phyloP scores from a whole-genome alignment of 2,797 vertebrate genomes.

The Helarctos malayanus region DNA sequence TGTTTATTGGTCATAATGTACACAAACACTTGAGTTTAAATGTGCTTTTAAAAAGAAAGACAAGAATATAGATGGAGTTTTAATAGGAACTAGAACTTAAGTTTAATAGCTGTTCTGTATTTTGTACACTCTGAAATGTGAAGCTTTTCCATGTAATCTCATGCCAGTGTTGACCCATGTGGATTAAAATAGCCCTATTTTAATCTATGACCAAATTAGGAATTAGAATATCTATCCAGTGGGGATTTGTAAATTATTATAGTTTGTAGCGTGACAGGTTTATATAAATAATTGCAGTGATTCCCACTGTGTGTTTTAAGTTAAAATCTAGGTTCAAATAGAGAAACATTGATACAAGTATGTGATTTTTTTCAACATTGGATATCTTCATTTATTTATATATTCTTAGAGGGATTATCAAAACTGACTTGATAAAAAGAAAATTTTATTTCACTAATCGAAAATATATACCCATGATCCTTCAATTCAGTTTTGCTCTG shows the following conservation, averaged over 20 bases:
- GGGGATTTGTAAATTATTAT: slow-evolving; percentile 91
- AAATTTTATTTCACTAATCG: slow-evolving; percentile 56
- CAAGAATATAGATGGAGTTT: slow-evolving; percentile 60
- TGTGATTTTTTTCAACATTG: slow-evolving; percentile 62
- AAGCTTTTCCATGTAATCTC: slow-evolving; percentile 90
- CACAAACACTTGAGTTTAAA: slow-evolving; percentile 15
- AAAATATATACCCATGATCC: neutral
- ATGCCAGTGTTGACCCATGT: slow-evolving; percentile 92
- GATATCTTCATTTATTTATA: slow-evolving; percentile 59
- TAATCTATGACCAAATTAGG: slow-evolving; percentile 95
- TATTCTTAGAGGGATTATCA: slow-evolving; percentile 65
- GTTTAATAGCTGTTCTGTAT: slow-evolving; percentile 86
- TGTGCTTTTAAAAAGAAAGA: slow-evolving; percentile 70
- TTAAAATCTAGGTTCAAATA: slow-evolving; percentile 82
- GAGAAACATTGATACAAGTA: slow-evolving; percentile 69
- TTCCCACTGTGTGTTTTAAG: slow-evolving; percentile 88
- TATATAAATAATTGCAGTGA: slow-evolving; percentile 89
- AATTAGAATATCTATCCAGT: slow-evolving; percentile 89
- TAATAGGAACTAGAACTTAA: slow-evolving; percentile 71
- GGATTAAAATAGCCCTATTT: slow-evolving; percentile 92
- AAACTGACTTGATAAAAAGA: slow-evolving; percentile 64
- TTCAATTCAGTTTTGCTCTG: slow-evolving; percentile 46
- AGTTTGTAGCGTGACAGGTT: slow-evolving; percentile 89
- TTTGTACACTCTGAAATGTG: slow-evolving; percentile 90
- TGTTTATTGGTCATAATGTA: slow-evolving; percentile 54